phyloP scores from a whole-genome alignment of 2,113 vertebrate species.

The Corynorhinus townsendii region DNA sequence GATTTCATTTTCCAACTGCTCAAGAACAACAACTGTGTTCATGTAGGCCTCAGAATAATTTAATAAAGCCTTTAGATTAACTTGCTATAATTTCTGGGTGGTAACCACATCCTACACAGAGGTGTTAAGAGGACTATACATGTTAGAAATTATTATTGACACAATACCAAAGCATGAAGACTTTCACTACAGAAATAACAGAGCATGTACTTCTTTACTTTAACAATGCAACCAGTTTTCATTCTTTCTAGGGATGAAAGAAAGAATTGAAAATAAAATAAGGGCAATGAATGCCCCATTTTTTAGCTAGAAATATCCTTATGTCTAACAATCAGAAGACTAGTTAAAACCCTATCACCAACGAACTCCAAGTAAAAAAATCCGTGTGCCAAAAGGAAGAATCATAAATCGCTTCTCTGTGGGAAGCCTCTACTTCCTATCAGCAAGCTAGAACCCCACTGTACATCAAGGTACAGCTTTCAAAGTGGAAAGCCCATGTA shows the following conservation, averaged over 20 bases:
- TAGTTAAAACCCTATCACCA: not conserved
- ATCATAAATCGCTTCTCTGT: not conserved
- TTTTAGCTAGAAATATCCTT: constrained; percentile 3
- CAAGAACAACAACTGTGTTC: constrained; percentile 34
- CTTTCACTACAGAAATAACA: not conserved
- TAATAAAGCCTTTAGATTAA: constrained; percentile 31
- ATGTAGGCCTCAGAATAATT: constrained; percentile 13
- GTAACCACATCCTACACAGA: not conserved
- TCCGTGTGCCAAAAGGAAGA: not conserved
- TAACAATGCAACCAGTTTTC: not conserved
- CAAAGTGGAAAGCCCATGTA: not conserved
- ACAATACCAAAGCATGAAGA: not conserved
- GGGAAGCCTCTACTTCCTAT: not conserved
- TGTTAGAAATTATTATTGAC: not conserved
- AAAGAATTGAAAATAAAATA: constrained; percentile 16
- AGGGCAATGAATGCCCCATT: not conserved
- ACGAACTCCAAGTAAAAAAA: not conserved
- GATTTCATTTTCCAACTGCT: constrained; percentile 46
- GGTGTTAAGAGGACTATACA: not conserved
- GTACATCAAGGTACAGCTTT: not conserved
- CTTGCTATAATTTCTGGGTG: not conserved
- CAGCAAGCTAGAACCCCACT: not conserved
- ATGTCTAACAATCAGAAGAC: not conserved
- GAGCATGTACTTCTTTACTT: not conserved
- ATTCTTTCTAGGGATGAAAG: not conserved